phyloP scores from a whole-genome alignment of 2,797 vertebrate species.

The Pseudopleuronectes americanus region DNA sequence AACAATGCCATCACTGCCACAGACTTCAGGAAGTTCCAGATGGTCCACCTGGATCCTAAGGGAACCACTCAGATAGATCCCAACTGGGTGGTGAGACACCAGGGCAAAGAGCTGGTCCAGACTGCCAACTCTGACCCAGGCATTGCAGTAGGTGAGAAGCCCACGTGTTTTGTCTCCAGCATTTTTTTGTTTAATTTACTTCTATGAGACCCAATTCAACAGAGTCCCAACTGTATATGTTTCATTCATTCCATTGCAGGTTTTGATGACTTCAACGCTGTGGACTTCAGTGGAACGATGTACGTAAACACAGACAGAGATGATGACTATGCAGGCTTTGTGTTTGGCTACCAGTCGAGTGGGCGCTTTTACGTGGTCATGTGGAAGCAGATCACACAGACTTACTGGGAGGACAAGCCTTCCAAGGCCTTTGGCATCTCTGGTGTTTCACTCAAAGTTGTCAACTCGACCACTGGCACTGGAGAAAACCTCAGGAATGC shows the following conservation, averaged over 20 bases:
- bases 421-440: constrained; percentile 97
- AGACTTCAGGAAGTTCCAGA: constrained; percentile 98
- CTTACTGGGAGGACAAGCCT: constrained; percentile 98
- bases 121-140: constrained; percentile 98
- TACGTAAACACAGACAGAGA: constrained; percentile 98
- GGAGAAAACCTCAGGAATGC: constrained; percentile 96
- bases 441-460: constrained; percentile 97
- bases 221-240: not conserved
- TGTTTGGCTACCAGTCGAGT: constrained; percentile 98
- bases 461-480: constrained; percentile 95
- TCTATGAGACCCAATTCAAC: not conserved
- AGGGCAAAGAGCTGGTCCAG: constrained; percentile 98
- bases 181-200: not conserved
- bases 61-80: constrained; percentile 98
- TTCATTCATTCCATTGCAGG: constrained; percentile 73
- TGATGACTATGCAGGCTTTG: constrained; percentile 97
- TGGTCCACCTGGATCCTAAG: constrained; percentile 98
- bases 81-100: constrained; percentile 98
- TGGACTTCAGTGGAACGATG: constrained; percentile 98
- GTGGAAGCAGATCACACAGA: constrained; percentile 99
- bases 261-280: constrained; percentile 94
- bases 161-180: not conserved
- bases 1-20: constrained; percentile 94
- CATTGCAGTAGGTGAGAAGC: constrained; percentile 93
- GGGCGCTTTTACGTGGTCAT: constrained; percentile 97